phyloP scores from a whole-genome alignment of 2,113 vertebrate species.

The Stictonetta naevosa region DNA sequence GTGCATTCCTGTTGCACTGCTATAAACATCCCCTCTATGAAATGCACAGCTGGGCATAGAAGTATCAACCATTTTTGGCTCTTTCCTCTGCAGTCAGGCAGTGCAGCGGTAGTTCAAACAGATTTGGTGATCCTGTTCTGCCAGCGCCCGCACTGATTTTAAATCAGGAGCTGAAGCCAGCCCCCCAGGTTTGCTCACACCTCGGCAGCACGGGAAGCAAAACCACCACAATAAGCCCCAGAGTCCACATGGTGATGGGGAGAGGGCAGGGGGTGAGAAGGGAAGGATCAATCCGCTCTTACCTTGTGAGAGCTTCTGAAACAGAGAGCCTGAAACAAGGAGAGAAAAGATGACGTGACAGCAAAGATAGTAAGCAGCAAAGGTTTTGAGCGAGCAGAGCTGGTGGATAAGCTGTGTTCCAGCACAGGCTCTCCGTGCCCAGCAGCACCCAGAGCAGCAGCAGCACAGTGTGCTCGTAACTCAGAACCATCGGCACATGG shows the following conservation, averaged over 20 bases:
- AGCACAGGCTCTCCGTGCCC: not conserved
- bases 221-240: not conserved
- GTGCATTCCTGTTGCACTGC: not conserved
- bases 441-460: fast-evolving
- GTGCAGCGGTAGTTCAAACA: not conserved
- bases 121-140: not conserved
- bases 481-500: not conserved
- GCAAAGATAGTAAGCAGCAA: not conserved
- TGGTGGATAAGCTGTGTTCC: not conserved
- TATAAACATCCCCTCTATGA: not conserved
- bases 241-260: not conserved
- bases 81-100: not conserved
- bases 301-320: not conserved
- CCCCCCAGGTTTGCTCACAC: not conserved
- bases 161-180: not conserved
- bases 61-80: not conserved
- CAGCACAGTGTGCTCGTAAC: not conserved
- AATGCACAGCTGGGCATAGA: not conserved
- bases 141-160: not conserved
- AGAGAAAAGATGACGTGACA: not conserved
- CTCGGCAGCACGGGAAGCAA: not conserved
- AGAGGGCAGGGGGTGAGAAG: not conserved
- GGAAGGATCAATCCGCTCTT: not conserved
- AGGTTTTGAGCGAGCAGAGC: not conserved
- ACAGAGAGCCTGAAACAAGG: not conserved